Evolutionary conservation across 2,797 vertebrate genomes (phyloP), one percentile per base, ranked within the genome.

Genomic region (Anniella stebbinsi): DNA sequence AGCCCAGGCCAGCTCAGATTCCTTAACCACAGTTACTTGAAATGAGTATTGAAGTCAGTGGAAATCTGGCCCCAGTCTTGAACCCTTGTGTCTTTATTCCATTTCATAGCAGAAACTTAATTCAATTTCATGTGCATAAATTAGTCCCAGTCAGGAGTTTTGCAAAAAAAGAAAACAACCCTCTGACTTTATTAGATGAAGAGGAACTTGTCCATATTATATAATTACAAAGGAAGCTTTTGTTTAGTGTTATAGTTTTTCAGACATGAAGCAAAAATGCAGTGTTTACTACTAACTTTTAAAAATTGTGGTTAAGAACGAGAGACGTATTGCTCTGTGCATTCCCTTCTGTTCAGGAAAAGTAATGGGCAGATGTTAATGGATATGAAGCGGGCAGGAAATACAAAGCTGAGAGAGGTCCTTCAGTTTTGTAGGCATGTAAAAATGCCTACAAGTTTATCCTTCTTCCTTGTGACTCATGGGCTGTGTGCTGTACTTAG

Each of bases 321-420:
- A 96, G 90, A 88, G 92, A 92, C 93, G 90, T 91, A 91, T 92
- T 96, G 93, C 95, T 97, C 86, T 97, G 95, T 96, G 91, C 96
- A 96, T 96, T 97, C 96, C 96, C 92, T 95, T 93, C 97, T 96
- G 96, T 97, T 97, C 94, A 96, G 95, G 93, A 96, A 96, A 94
- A 96, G 93, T 92, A 80, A 67, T 25, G 63, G 95, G 95, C 93
- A 94, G 89, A 91, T 95, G 67, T 93, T 95, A 94, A 95, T 93
- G 92, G 87, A 91, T 94, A 86, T 92, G 92, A 93, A 93, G 80
- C 94, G 92, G 93, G 85, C 94, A 95, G 91, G 92, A 96, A 95
- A 94, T 54, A 89, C 73, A 89, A 92, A 95, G 92, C 87, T 87
- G 92, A 91, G 89, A 90, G 90, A 80, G 89, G 92, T 85, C 90